These are phyloP conservation scores for Eurois occulta DNA, from an alignment of 2,888 invertebrate genomes.

Conservation along the genomic window DNA sequence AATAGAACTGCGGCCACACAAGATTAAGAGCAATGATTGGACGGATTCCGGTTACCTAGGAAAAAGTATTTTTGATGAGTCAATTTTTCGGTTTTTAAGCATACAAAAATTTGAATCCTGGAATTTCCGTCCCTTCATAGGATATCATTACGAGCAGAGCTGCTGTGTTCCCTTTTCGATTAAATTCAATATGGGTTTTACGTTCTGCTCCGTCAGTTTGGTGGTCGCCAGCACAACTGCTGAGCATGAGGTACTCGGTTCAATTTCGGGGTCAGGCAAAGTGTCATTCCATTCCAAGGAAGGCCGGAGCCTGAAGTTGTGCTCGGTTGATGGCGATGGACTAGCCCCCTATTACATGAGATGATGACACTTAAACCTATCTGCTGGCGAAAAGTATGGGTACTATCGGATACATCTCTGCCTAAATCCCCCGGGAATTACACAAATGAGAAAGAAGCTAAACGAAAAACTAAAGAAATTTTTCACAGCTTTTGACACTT, in stretches of 20 bases:
- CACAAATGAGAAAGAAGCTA: neutral
- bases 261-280: neutral
- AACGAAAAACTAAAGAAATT: neutral
- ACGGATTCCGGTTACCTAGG: conserved; percentile 49
- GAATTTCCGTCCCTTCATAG: neutral
- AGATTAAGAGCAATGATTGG: conserved; percentile 63
- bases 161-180: conserved; percentile 1
- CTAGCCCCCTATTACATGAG: neutral
- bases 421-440: neutral
- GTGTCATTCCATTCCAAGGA: neutral
- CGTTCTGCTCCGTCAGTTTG: neutral
- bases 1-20: conserved; percentile 67
- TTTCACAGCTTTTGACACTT: neutral
- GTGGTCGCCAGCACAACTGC: neutral
- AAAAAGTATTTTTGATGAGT: conserved; percentile 12
- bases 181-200: neutral
- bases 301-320: neutral
- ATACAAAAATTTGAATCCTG: neutral
- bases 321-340: neutral
- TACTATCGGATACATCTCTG: neutral
- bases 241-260: neutral
- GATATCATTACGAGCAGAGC: too few species aligned
- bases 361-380: neutral
- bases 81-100: conserved; percentile 21
- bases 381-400: neutral